Conservation (phyloP, 2,888 invertebrate genomes). For the Metopia argyrocephala region DNA sequence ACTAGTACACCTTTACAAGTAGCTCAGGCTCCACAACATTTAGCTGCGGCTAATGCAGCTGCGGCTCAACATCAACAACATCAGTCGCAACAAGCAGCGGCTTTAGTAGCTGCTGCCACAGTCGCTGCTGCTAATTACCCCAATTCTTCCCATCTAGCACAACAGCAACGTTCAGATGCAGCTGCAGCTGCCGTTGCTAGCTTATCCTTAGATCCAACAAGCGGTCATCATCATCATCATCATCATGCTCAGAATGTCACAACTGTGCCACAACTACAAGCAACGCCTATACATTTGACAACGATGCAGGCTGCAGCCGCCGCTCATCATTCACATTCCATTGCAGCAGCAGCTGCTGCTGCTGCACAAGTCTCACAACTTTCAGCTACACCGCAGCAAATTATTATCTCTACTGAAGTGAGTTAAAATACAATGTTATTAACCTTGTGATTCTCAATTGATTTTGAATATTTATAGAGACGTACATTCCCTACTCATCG, state of each 20-base stretch:
- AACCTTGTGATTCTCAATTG: background rate
- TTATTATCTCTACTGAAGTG: slow-evolving; percentile 78
- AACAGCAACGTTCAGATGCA: slow-evolving; percentile 73
- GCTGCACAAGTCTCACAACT: slow-evolving; percentile 80
- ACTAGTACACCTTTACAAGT: slow-evolving; percentile 73
- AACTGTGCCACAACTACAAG: slow-evolving; percentile 70
- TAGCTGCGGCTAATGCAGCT: slow-evolving; percentile 75
- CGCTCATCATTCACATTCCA: slow-evolving; percentile 76
- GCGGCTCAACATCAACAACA: slow-evolving; percentile 70
- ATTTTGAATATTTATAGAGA: slow-evolving; percentile 66
- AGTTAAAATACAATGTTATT: slow-evolving; percentile 29
- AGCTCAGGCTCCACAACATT: slow-evolving; percentile 69
- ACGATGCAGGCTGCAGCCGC: slow-evolving; percentile 78
- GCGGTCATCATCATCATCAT: slow-evolving; percentile 62
- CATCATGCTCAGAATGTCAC: slow-evolving; percentile 63
- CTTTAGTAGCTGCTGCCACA: slow-evolving; percentile 65
- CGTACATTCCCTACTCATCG: slow-evolving; percentile 79
- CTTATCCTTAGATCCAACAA: slow-evolving; percentile 69
- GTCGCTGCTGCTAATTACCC: slow-evolving; percentile 77
- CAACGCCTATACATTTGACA: slow-evolving; percentile 78
- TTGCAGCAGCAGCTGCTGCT: slow-evolving; percentile 75
- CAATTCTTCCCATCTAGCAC: slow-evolving; percentile 71
- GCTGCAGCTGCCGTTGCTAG: slow-evolving; percentile 73
- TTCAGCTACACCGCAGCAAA: slow-evolving; percentile 78
- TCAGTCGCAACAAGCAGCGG: slow-evolving; percentile 72